phyloP scores from a whole-genome alignment of 2,113 vertebrate genomes.

The Gopherus evgoodei region DNA sequence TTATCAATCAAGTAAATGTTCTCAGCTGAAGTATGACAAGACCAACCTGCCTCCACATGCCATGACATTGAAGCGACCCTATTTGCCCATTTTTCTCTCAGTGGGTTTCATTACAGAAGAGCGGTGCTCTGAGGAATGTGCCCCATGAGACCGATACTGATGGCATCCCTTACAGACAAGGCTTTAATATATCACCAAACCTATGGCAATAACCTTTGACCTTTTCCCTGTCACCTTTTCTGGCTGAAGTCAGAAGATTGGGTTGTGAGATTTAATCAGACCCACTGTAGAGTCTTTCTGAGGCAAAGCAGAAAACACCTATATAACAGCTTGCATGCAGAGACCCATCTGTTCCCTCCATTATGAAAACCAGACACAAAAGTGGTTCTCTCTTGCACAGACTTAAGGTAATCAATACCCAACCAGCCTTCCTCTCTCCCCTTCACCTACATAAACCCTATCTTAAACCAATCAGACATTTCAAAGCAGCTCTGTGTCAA shows the following conservation, averaged over 20 bases:
- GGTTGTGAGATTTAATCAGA: not conserved
- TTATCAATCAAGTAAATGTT: conserved; percentile 47
- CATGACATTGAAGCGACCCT: conserved; percentile 1
- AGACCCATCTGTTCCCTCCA: not conserved
- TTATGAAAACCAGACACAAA: not conserved
- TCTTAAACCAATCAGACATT: not conserved
- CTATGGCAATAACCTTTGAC: not conserved
- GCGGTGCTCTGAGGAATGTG: not conserved
- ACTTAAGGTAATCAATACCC: not conserved
- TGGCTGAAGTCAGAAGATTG: not conserved
- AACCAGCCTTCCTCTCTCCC: not conserved
- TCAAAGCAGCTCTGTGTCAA: not conserved
- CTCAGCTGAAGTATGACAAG: conserved; percentile 38
- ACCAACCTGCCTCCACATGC: conserved; percentile 17
- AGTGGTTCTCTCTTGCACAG: accelerated
- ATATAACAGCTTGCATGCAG: not conserved
- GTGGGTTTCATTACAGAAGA: conserved; percentile 21
- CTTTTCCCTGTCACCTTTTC: not conserved
- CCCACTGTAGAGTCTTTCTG: not conserved
- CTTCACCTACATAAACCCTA: not conserved
- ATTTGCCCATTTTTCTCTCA: conserved; percentile 19
- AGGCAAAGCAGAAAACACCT: not conserved
- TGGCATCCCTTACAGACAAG: not conserved
- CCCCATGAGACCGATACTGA: conserved; percentile 27
- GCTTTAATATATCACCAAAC: not conserved